Base-by-base conservation (phyloP, 2,113 vertebrate genomes). In the Platichthys flesus region DNA sequence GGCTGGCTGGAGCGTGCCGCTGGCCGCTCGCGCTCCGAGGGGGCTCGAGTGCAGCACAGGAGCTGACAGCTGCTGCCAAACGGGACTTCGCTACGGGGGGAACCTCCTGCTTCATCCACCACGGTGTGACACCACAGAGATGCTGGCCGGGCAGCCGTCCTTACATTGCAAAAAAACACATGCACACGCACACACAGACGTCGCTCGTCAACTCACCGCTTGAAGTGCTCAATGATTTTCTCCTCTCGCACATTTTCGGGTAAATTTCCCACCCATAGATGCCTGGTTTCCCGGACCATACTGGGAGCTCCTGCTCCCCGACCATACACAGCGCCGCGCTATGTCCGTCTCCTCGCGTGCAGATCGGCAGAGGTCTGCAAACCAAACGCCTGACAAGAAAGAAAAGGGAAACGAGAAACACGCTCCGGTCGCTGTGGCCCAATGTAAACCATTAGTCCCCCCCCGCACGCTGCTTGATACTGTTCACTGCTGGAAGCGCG, bases 201-300 rank as follows among this genome's bases (percentile, higher is more conserved):
- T 45, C 28, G 60, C 45, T 54, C 40, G 35, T 75, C 35, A 81
- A 96, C 97, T 99, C 95, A 99, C 97, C 97, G 97, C 95, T 98
- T 99, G 95, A 99, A 99, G 94, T 99, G 97, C 93, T 99, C 97
- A 95, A 99, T 97, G 93, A 99, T 99, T 94, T 99, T 99, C 91
- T 99, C 97, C 76, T 99, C 97, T 92, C 97, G 96, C 75, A 99
- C 97, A 94, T 97, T 99, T 96, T 99, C 97, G 93, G 97, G 97
- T 94, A 99, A 95, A 96, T 98, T 99, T 95, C 97, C 97, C 96
- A 99, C 97, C 97, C 97, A 99, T 95, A 98, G 95, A 94, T 99
- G 97, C 95, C 97, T 97, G 95, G 97, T 98, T 97, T 99, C 97
- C 95, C 97, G 97, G 92, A 98, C 97, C 97, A 99, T 99, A 95